Percentiles rank a stretch among this genome's conserved stretches.
phyloP scores from a whole-genome alignment of 2,888 invertebrate genomes.

The Crocallis elinguaria region DNA sequence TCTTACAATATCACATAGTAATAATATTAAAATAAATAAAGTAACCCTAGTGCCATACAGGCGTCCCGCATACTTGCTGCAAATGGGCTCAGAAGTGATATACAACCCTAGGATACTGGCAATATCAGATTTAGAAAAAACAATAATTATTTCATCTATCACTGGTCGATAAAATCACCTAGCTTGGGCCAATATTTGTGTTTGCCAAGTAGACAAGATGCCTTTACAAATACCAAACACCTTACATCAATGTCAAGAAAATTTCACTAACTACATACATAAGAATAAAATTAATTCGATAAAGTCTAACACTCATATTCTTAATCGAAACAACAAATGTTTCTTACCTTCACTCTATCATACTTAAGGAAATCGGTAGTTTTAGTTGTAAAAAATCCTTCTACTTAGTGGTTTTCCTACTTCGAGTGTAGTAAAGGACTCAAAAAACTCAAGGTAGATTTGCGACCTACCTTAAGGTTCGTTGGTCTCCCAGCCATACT shows the following conservation, averaged over 20 bases:
- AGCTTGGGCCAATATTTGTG: background rate
- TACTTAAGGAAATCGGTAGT: too few species aligned
- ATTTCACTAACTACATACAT: constrained; percentile 50
- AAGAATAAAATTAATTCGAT: constrained; percentile 29
- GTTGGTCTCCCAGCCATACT: too few species aligned
- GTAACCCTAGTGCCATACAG: constrained; percentile 18
- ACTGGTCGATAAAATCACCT: too few species aligned
- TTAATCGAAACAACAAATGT: too few species aligned
- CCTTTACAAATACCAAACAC: constrained; percentile 38
- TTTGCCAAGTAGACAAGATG: background rate
- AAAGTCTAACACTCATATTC: too few species aligned
- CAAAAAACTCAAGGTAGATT: too few species aligned
- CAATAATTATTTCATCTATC: background rate
- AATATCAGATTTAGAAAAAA: background rate
- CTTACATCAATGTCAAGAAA: constrained; percentile 50
- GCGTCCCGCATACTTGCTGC: constrained; percentile 17
- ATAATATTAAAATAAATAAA: constrained; percentile 26
- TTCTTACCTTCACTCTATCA: too few species aligned
- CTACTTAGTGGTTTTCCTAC: too few species aligned
- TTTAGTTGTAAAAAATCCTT: too few species aligned
- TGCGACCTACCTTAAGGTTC: too few species aligned
- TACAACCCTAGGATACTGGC: background rate
- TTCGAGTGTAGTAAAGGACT: too few species aligned
- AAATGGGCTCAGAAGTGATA: background rate
- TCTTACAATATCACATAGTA: constrained; percentile 21